A percentile compares a stretch with the other conserved stretches of the same genome.
Conservation (phyloP, 2,797 vertebrate species). For the Apogon hyalosoma region DNA sequence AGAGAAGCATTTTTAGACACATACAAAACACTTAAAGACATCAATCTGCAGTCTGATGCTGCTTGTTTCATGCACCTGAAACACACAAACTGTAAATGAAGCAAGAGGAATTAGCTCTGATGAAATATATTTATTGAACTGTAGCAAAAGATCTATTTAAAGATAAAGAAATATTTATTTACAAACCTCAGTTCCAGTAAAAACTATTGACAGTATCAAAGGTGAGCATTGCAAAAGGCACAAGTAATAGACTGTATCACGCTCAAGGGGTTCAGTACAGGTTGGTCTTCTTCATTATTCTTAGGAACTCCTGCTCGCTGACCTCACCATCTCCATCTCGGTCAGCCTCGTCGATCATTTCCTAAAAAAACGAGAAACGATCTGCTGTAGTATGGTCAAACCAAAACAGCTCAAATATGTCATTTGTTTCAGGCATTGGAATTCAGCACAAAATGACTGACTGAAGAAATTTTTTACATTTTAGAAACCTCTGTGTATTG, state of each 20-base stretch:
- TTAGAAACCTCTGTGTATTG: too few species aligned
- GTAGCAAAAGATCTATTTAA: constrained; percentile 62
- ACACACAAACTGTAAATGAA: background rate
- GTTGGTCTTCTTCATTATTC: constrained; percentile 96
- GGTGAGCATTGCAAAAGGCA: constrained; percentile 8
- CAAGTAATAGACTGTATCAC: background rate
- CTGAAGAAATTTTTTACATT: too few species aligned
- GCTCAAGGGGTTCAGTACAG: constrained; percentile 82
- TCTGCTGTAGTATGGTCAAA: background rate
- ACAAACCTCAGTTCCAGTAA: constrained; percentile 40
- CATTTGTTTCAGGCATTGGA: background rate
- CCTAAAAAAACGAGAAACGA: constrained; percentile 76
- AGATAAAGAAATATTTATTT: constrained; percentile 60
- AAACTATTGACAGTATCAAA: constrained; percentile 31
- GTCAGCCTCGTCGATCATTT: constrained; percentile 98
- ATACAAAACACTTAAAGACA: background rate
- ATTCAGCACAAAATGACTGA: too few species aligned
- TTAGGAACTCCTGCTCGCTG: constrained; percentile 93
- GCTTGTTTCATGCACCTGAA: background rate
- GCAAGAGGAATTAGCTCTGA: constrained; percentile 8
- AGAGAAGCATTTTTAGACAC: background rate
- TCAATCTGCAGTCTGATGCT: background rate
- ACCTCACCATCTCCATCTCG: constrained; percentile 95
- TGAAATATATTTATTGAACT: constrained; percentile 72
- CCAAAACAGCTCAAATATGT: background rate